Conservation (phyloP, 2,888 invertebrate genomes). For the Isoperla grammatica region DNA sequence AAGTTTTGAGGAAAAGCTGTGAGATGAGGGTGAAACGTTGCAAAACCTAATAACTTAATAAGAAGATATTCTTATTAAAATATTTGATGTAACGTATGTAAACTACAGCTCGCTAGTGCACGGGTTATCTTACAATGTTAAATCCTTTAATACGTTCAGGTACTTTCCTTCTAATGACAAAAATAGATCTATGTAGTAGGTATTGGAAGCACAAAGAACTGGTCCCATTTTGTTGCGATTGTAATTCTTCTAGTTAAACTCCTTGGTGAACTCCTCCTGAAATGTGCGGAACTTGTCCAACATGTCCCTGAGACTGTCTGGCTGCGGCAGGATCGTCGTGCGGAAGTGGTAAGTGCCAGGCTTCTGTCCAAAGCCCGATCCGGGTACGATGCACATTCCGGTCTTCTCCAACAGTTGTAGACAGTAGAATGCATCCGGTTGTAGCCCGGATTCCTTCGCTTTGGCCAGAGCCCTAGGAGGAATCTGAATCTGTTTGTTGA, state of each 20-base stretch:
- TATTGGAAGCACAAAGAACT: no score
- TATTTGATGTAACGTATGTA: no score
- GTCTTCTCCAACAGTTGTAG: neutral
- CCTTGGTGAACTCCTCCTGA: neutral
- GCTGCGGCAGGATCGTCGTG: neutral
- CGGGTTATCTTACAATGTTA: no score
- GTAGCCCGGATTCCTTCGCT: neutral
- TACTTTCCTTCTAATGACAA: no score
- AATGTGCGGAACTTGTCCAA: constrained; percentile 1
- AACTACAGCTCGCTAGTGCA: no score
- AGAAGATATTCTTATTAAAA: no score
- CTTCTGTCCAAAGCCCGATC: neutral
- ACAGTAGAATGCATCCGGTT: neutral
- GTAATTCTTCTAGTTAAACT: neutral
- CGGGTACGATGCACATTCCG: constrained; percentile 1
- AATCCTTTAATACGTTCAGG: no score
- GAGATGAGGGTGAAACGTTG: no score
- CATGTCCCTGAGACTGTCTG: neutral
- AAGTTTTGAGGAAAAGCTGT: no score
- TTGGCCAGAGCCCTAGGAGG: neutral
- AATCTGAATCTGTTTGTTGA: neutral
- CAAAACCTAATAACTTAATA: no score
- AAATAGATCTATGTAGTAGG: no score
- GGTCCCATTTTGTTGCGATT: no score
- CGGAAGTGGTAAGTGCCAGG: neutral